Evolutionary conservation across 2,113 vertebrate genomes (phyloP).

Genomic region (Coptodon rendalli): DNA sequence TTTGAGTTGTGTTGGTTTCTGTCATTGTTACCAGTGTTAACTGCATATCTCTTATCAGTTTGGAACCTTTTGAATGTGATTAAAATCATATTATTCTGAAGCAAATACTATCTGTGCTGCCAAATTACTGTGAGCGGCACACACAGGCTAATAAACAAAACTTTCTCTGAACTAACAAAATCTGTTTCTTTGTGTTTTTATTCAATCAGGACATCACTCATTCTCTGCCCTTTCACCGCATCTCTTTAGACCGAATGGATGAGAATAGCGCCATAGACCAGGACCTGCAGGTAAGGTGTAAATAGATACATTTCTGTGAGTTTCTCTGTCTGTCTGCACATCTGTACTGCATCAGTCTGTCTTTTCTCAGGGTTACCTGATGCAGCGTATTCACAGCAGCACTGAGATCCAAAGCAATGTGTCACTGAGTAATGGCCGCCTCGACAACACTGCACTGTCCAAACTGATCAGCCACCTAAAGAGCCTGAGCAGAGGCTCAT

Average conservation of each 20-base stretch:
- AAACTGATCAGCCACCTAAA: conserved; percentile 96
- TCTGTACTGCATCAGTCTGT: not conserved
- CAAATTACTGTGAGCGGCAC: not conserved
- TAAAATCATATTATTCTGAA: not conserved
- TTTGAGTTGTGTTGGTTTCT: not conserved
- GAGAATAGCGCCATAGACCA: conserved; percentile 94
- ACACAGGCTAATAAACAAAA: not conserved
- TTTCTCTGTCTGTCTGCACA: not conserved
- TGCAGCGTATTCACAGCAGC: conserved; percentile 94
- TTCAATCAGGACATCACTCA: conserved; percentile 86
- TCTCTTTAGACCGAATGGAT: conserved; percentile 90
- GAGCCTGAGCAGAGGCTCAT: conserved; percentile 92
- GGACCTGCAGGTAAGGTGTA: conserved; percentile 78
- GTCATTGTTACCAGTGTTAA: not conserved
- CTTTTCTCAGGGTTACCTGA: conserved; percentile 78
- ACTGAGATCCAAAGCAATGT: conserved; percentile 98
- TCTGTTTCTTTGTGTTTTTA: not conserved
- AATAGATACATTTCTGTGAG: not conserved
- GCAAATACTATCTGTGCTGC: not conserved
- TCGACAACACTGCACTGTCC: conserved; percentile 90
- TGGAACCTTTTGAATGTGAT: not conserved
- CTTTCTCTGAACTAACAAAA: not conserved
- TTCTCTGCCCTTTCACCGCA: conserved; percentile 90
- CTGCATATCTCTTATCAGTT: not conserved
- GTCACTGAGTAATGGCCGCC: conserved; percentile 90